Evolutionary conservation across 1,140 invertebrate species (phyloP), one percentile per base, ranked within the genome.

Genomic region (Paramacrobiotus metropolitanus): DNA sequence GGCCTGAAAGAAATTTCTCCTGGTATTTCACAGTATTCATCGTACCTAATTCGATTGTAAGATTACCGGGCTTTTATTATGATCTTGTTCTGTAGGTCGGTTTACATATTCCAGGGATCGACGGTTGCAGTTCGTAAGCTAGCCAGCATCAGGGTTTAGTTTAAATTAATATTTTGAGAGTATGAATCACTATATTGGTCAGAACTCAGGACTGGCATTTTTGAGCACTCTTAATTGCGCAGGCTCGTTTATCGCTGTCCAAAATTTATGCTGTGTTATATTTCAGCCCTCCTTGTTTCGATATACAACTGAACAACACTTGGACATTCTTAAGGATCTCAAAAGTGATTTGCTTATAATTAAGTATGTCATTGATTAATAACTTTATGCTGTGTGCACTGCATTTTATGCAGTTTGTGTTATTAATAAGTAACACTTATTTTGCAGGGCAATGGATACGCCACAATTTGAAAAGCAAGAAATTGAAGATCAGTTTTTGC

Each of bases 281-380:
- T 28, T 55, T 20, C 48, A 55, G 48, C 48, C 60, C 4, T 62
- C 59, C 4, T 62, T 68, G n/a, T 45, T 61, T 44, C 60, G 63
- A 21, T 60, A 62, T 31, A 60, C 68, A 1, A 65, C 61, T 29
- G 66, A 68, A 20, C 62, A 68, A 60, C 61, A 66, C 18, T 45
- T 62, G 21, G 61, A 60, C 60, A 63, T 68, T 40, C 60, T 67
- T 20, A 59, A 60, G 9, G 60, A 64, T 20, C 34, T 68, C 4
- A 62, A 61, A 15, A 87, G 85, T 67, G 77, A 80, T 64, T 81
- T 88, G 3, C 70, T 89, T 28, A 86, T 87, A 68, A 82, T 90
- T 20, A 79, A 82, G 59, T 62, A 20, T 44, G 28, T 29, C n/a
- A 24, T 20, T 31, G n/a, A n/a, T 62, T 44, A 9, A 60, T 28